These are phyloP conservation scores for Antennarius striatus DNA, from an alignment of 2,113 vertebrate genomes.

Conservation along the genomic window DNA sequence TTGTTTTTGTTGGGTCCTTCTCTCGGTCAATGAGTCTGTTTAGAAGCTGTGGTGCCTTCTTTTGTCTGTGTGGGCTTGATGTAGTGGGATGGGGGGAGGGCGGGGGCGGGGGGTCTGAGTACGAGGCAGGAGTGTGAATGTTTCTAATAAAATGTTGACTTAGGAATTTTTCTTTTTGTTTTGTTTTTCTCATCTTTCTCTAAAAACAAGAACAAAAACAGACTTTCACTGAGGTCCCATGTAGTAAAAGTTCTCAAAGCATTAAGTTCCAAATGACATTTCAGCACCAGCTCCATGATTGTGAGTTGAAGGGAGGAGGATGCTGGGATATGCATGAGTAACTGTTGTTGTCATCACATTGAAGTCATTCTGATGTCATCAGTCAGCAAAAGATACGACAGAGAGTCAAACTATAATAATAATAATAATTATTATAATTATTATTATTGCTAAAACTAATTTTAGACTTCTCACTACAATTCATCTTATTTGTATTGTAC, in stretches of 20 bases:
- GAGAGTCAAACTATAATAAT: conserved; percentile 8
- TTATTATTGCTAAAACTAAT: not conserved
- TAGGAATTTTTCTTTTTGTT: conserved; percentile 39
- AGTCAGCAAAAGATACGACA: conserved; percentile 40
- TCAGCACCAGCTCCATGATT: conserved; percentile 57
- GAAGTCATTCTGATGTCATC: conserved; percentile 50
- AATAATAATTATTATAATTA: not conserved
- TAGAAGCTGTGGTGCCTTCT: conserved; percentile 86
- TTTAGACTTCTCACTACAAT: not conserved
- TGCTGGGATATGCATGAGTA: conserved; percentile 57
- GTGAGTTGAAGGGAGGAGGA: conserved; percentile 56
- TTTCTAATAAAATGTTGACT: conserved; percentile 72
- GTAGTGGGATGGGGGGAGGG: conserved; percentile 42
- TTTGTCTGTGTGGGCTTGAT: conserved; percentile 77
- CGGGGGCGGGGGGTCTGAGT: conserved; percentile 27
- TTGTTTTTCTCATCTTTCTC: conserved; percentile 8
- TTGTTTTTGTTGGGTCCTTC: conserved; percentile 58
- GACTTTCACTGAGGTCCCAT: conserved; percentile 32
- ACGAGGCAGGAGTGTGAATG: conserved; percentile 73
- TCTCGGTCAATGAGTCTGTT: conserved; percentile 70
- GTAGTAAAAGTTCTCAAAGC: conserved; percentile 58
- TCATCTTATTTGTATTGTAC: conserved; percentile 44
- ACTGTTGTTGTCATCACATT: conserved; percentile 48
- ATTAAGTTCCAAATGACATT: conserved; percentile 34
- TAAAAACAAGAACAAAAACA: conserved; percentile 36